A percentile compares a stretch with the other conserved stretches of the same genome.
phyloP scores from a whole-genome alignment of 2,797 vertebrate species.

The Melanotaenia maccullochi region DNA sequence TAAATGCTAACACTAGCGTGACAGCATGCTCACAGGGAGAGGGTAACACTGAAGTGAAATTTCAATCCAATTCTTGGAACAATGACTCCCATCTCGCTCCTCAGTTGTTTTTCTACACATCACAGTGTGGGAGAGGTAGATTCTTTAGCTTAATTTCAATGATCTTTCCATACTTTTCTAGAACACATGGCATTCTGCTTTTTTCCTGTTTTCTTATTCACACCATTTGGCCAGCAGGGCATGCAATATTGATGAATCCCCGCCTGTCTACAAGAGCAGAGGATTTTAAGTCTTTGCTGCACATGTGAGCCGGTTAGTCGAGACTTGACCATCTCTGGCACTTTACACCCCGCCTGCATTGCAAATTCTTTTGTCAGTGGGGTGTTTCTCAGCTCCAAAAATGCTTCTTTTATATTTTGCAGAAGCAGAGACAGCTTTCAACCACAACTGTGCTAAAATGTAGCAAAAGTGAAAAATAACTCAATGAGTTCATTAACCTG shows the following conservation, averaged over 20 bases:
- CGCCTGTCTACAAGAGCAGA: neutral
- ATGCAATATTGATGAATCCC: neutral
- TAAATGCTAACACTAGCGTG: constrained; percentile 21
- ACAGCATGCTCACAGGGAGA: constrained; percentile 7
- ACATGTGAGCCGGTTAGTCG: neutral
- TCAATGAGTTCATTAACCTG: neutral
- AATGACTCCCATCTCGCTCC: neutral
- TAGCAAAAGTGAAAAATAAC: neutral
- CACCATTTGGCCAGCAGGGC: neutral
- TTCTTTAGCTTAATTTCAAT: neutral
- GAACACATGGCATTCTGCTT: neutral
- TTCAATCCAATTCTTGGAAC: neutral
- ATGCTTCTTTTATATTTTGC: neutral
- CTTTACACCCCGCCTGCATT: neutral
- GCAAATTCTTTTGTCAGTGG: neutral
- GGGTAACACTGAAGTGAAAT: neutral
- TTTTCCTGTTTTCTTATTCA: neutral
- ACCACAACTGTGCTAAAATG: neutral
- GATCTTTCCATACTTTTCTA: neutral
- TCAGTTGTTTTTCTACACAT: neutral
- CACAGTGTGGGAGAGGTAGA: neutral
- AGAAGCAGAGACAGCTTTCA: neutral
- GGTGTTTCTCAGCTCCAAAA: neutral
- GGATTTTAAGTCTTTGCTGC: neutral
- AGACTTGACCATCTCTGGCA: neutral